Base-by-base conservation (phyloP, 1,140 invertebrate species). In the Drosophila novamexicana region DNA sequence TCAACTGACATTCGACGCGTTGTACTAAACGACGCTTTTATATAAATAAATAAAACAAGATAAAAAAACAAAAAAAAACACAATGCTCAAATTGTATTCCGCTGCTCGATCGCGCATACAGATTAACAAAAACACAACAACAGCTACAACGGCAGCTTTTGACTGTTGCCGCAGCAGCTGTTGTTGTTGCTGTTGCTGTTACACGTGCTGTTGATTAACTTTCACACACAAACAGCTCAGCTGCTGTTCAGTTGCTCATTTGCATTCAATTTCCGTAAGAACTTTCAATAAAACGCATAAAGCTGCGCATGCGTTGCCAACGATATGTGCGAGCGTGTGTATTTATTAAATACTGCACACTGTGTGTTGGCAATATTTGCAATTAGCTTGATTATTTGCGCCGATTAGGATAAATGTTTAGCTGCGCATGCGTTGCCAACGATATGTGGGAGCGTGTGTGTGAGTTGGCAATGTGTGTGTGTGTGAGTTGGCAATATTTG, bases 161-260 rank as follows among this genome's bases (percentile, higher is more conserved):
- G 6, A 32, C 22, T 29, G 22, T 29, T 29, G 22, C 22, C 22
- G 22, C 7, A 32, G 8, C 16, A 14, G 62, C 61, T 62, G 57
- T 62, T 58, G 44, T 34, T 66, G 40, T 63, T 42, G 50, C 71
- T 75, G 42, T 18, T 72, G 45, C 50, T 42, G 73, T 81, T 89
- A 84, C 84, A 88, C 84, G 84, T 88, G 84, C 84, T 89, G 84
- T 89, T 89, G 80, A 88, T 88, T 88, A 73, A 89, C 79, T 88
- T 88, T 88, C 84, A 89, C 84, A 86, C 72, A 88, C 72, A 71
- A 64, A 74, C 49, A 54, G 49, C 61, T 39, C 52, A 54, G 53
- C 18, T 59, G 29, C 29, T 57, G 36, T 40, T 29, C 4, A 49
- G 36, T 18, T 45, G 22, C 58, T 62, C 34, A 54, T 64, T 70